Evolutionary conservation across 2,113 vertebrate genomes (phyloP).

Genomic region (Pelvicachromis taeniatus): DNA sequence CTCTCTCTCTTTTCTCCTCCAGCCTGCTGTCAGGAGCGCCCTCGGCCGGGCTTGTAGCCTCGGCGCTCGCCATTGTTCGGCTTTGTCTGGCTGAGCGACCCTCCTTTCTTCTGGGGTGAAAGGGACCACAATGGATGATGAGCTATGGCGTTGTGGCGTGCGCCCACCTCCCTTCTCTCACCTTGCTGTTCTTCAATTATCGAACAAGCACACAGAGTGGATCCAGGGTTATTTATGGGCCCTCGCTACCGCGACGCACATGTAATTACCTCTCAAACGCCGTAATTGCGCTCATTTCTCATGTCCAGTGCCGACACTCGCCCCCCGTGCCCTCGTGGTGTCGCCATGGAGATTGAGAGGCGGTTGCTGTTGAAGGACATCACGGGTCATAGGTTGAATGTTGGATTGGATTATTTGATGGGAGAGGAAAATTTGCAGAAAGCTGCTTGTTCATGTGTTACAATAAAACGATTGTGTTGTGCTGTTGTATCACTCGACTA

Average conservation of each 20-base stretch:
- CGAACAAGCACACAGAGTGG: conserved; percentile 35
- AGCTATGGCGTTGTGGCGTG: background rate
- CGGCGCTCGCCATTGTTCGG: background rate
- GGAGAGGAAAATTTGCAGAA: background rate
- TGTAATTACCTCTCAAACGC: conserved; percentile 67
- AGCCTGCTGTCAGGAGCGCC: background rate
- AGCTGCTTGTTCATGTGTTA: background rate
- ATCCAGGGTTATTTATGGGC: conserved; percentile 56
- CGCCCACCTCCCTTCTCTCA: conserved; percentile 12
- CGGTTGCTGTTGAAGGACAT: conserved; percentile 21
- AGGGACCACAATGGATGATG: conserved; percentile 17
- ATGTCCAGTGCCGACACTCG: conserved; percentile 31
- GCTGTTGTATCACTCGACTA: background rate
- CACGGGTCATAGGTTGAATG: background rate
- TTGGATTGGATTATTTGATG: background rate
- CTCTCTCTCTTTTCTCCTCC: background rate
- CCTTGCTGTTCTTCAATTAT: conserved; percentile 62
- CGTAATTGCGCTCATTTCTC: conserved; percentile 73
- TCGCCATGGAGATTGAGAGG: conserved; percentile 46
- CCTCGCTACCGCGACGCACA: conserved; percentile 27
- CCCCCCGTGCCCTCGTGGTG: conserved; percentile 7
- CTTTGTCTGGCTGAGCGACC: conserved; percentile 14
- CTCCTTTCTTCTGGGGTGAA: conserved; percentile 21
- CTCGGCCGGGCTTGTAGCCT: background rate
- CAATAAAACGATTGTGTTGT: background rate